Percentiles rank a stretch among this genome's conserved stretches.
These are phyloP conservation scores for Serilophus lunatus DNA, from an alignment of 2,113 vertebrate species.

Conservation along the genomic window DNA sequence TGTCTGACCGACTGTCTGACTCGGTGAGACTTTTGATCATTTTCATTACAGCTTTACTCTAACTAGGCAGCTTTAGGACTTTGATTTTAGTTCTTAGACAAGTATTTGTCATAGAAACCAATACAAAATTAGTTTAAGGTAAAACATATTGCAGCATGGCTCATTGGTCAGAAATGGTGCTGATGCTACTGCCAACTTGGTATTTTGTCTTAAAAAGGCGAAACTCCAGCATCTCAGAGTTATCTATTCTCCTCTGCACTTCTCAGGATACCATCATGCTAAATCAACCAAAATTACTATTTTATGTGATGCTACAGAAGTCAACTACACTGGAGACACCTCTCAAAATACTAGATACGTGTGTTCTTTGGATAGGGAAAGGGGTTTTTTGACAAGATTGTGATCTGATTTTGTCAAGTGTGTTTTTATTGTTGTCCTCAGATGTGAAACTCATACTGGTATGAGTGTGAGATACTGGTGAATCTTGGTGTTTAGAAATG, in stretches of 20 bases:
- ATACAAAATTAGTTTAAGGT: neutral
- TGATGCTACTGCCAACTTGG: neutral
- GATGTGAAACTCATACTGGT: neutral
- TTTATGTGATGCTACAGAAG: neutral
- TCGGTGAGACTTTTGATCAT: neutral
- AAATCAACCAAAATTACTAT: neutral
- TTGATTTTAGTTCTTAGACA: neutral
- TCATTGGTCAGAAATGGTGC: neutral
- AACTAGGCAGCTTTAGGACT: neutral
- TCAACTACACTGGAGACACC: neutral
- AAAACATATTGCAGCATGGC: fast-evolving
- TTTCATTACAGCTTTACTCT: neutral
- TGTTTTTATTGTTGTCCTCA: neutral
- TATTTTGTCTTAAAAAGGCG: neutral
- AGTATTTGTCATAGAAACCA: neutral
- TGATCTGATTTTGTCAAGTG: neutral
- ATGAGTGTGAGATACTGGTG: neutral
- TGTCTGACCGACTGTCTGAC: neutral
- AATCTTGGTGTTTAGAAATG: neutral
- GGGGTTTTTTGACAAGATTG: neutral
- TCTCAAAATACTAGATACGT: neutral
- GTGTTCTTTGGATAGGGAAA: neutral
- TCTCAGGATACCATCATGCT: neutral
- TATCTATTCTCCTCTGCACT: neutral
- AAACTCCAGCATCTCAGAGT: neutral